Conservation (phyloP, 1,140 invertebrate species). For the Thaumetopoea pityocampa region DNA sequence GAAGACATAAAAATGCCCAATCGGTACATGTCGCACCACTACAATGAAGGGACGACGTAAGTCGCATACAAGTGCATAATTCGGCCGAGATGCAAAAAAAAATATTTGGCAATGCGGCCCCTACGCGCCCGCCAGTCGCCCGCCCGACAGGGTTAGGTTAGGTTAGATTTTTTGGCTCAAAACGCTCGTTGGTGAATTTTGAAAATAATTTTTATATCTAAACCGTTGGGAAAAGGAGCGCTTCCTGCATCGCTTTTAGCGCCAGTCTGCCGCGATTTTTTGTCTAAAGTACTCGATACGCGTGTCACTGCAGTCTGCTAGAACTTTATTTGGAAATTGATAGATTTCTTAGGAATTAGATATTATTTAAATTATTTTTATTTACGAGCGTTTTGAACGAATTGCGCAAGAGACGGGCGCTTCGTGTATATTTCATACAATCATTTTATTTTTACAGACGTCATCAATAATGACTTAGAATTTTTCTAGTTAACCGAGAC, state of each 20-base stretch:
- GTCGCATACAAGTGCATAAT: slow-evolving; percentile 76
- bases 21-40: slow-evolving; percentile 71
- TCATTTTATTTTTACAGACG: slow-evolving; percentile 41
- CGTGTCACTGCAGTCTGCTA: slow-evolving; percentile 37
- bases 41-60: slow-evolving; percentile 73
- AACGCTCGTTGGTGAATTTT: slow-evolving; percentile 69
- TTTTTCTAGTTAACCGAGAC: slow-evolving; percentile 42
- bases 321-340: slow-evolving; percentile 57
- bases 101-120: slow-evolving; percentile 76
- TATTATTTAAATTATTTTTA: slow-evolving; percentile 27
- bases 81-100: slow-evolving; percentile 76
- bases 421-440: slow-evolving; percentile 33
- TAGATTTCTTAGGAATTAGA: slow-evolving; percentile 26
- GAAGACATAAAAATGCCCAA: slow-evolving; percentile 65
- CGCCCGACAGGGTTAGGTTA: slow-evolving; percentile 73
- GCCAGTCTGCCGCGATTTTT: slow-evolving; percentile 63
- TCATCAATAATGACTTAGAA: slow-evolving; percentile 47
- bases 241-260: slow-evolving; percentile 50
- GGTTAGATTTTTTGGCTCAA: slow-evolving; percentile 75
- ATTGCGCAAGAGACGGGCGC: slow-evolving; percentile 35
- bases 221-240: slow-evolving; percentile 52
- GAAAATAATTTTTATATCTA: slow-evolving; percentile 58
- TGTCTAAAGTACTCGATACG: slow-evolving; percentile 49
- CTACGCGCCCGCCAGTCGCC: slow-evolving; percentile 72
- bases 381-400: slow-evolving; percentile 49